These are phyloP conservation scores for Varanus salvator DNA, from an alignment of 2,113 vertebrate species.

Conservation along the genomic window DNA sequence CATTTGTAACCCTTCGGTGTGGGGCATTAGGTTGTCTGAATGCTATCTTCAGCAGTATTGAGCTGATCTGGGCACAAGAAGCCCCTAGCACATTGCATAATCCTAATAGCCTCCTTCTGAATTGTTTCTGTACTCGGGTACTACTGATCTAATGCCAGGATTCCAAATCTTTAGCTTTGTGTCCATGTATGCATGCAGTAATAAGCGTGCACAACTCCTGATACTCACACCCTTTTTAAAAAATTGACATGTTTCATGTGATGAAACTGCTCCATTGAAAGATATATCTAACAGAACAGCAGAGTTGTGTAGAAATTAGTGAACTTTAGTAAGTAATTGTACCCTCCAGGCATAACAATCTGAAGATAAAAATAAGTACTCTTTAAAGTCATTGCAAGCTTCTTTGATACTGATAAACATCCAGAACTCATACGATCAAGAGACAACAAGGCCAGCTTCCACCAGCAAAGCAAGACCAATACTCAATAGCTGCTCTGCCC, in stretches of 20 bases:
- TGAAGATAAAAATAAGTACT: conserved; percentile 45
- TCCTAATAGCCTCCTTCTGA: conserved; percentile 38
- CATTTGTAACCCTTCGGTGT: too few species aligned
- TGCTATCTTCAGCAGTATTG: neutral
- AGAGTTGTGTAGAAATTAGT: neutral
- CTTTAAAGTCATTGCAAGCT: neutral
- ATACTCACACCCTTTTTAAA: neutral
- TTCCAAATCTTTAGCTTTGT: neutral
- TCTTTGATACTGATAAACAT: neutral
- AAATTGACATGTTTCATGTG: neutral
- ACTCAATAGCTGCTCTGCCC: neutral
- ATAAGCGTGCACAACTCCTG: neutral
- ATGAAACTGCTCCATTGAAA: neutral
- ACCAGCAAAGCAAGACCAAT: neutral
- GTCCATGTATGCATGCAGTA: neutral
- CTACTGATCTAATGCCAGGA: conserved; percentile 30
- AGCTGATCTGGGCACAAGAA: neutral
- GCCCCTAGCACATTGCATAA: neutral
- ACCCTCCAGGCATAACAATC: conserved; percentile 27
- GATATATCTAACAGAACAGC: neutral
- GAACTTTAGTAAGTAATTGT: neutral
- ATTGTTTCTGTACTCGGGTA: conserved; percentile 31
- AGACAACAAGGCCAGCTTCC: neutral
- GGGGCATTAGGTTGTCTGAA: too few species aligned
- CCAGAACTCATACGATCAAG: neutral